A percentile compares a stretch with the other conserved stretches of the same genome.
These are phyloP conservation scores for Diplodus puntazzo DNA, from an alignment of 2,797 vertebrate genomes.

Conservation along the genomic window DNA sequence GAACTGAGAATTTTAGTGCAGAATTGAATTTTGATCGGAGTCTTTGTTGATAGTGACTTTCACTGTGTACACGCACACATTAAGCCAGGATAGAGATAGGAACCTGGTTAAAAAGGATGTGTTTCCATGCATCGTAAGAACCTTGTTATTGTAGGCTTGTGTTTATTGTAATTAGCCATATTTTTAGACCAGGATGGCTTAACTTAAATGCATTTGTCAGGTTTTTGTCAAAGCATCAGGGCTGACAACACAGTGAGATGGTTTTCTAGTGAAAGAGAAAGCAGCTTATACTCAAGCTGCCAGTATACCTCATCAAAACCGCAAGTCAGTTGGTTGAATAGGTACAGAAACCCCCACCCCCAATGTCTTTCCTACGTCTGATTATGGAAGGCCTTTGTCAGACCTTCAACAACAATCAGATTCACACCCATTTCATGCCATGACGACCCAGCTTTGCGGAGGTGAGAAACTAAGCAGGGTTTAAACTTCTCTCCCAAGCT, in stretches of 20 bases:
- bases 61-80: not conserved
- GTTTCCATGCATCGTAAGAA: not conserved
- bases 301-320: not conserved
- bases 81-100: not conserved
- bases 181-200: not conserved
- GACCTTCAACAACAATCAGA: not conserved
- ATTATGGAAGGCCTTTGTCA: not conserved
- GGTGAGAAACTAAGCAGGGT: not conserved
- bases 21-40: slow-evolving; percentile 20
- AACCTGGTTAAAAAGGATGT: slow-evolving; percentile 9
- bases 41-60: slow-evolving; percentile 2
- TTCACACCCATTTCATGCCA: not conserved
- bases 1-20: slow-evolving; percentile 26
- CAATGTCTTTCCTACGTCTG: not conserved
- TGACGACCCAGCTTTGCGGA: not conserved
- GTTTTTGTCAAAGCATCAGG: not conserved
- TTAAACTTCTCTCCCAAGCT: not conserved
- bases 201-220: slow-evolving; percentile 2
- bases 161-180: not conserved
- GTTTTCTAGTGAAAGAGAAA: not conserved
- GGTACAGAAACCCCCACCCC: not conserved
- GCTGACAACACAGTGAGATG: not conserved
- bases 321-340: not conserved
- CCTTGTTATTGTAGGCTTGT: not conserved
- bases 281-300: slow-evolving; percentile 2